A percentile compares a stretch with the other conserved stretches of the same genome.
phyloP scores from a whole-genome alignment of 2,113 vertebrate genomes.

The Todiramphus saurophagus region DNA sequence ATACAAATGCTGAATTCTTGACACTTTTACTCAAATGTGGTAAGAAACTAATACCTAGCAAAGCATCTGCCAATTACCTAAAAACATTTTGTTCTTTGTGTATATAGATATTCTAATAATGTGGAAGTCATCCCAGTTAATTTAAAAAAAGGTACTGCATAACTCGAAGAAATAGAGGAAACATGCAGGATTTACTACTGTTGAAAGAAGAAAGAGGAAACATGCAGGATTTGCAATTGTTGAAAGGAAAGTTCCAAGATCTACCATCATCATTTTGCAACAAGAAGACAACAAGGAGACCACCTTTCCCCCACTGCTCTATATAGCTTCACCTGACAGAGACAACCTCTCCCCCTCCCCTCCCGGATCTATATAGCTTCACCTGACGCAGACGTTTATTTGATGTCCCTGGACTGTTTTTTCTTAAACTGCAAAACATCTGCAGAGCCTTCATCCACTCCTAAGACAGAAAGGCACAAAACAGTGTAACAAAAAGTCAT shows the following conservation, averaged over 20 bases:
- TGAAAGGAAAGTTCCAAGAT: neutral
- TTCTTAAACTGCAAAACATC: conserved; percentile 92
- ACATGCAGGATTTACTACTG: neutral
- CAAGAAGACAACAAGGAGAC: neutral
- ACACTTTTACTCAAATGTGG: neutral
- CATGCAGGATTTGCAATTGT: neutral
- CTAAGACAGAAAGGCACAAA: conserved; percentile 72
- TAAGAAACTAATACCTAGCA: neutral
- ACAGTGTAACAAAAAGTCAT: neutral
- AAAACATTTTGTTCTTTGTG: neutral
- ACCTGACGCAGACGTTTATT: conserved; percentile 97
- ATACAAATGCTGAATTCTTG: neutral
- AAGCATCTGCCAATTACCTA: neutral
- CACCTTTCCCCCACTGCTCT: neutral
- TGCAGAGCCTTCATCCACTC: conserved; percentile 99
- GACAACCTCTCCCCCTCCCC: neutral
- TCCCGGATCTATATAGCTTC: neutral
- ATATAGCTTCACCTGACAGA: conserved; percentile 81
- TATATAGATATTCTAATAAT: neutral
- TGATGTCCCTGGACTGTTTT: conserved; percentile 85
- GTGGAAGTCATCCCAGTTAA: neutral
- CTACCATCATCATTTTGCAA: neutral
- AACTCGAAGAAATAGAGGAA: neutral
- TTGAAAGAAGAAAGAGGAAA: neutral
- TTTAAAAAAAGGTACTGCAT: neutral